Base-by-base conservation (phyloP, 2,888 invertebrate species). In the Hesperia comma region DNA sequence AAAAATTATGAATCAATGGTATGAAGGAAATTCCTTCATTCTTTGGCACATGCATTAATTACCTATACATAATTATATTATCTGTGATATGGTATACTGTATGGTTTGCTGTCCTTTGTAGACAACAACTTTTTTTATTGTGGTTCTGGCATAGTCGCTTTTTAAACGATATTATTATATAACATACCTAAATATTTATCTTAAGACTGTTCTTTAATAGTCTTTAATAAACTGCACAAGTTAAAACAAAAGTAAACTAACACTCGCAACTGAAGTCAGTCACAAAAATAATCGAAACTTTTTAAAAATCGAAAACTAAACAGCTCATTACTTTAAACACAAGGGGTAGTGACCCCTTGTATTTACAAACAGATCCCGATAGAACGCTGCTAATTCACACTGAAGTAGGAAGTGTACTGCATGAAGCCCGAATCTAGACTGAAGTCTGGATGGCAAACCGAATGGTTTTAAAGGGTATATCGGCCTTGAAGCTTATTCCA, bases 381-480 rank as follows among this genome's bases (percentile, higher is more conserved):
- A 67, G 70, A 72, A 74, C 74, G 77, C 69, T 60, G 72, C 70
- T 69, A 72, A 75, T 63, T 68, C 69, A 74, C 68, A 69, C 70
- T 72, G 71, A 72, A 79, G 73, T 74, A 78, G 79, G 84, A 85
- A 87, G 87, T 84, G 87, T 80, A 77, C 85, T 82, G 85, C 72
- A 67, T 85, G 88, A 84, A 82, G 86, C 80, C 83, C 85, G 79
- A 87, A 88, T 84, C 85, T 81, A 86, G 83, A 92, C 91, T 92
- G 91, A 90, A 86, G 86, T 84, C 88, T 85, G 89, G 88, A 88
- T 85, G 79, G 79, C 81, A 84, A 80, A 77, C 74, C 86, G 76
- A 80, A 84, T 85, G 81, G 82, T 88, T 90, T 88, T 90, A 91
- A 92, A 89, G 83, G 86, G 84, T 85, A 79, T 79, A 80, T 80